A percentile compares a stretch with the other conserved stretches of the same genome.
These are phyloP conservation scores for Holacanthus passer DNA, from an alignment of 2,113 vertebrate genomes.

Conservation along the genomic window DNA sequence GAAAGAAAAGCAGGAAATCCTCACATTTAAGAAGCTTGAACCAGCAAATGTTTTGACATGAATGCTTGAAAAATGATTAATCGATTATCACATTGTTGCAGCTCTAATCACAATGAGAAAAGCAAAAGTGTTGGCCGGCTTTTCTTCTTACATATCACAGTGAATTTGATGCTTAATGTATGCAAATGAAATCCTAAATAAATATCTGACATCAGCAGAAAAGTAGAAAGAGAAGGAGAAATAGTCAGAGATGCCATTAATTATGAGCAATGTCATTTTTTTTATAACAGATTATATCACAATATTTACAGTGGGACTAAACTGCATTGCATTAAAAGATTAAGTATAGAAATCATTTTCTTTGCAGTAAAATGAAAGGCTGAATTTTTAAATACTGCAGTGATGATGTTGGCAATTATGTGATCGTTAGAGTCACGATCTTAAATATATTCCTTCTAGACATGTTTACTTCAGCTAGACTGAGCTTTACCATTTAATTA, in stretches of 20 bases:
- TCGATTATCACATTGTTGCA: too few species aligned
- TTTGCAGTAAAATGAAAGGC: not conserved
- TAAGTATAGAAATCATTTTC: not conserved
- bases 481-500: slow-evolving; percentile 67
- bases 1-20: too few species aligned
- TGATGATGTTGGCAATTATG: slow-evolving; percentile 5
- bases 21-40: too few species aligned
- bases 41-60: too few species aligned
- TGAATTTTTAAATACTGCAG: not conserved
- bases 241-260: not conserved
- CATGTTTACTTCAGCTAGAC: slow-evolving; percentile 73
- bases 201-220: not conserved
- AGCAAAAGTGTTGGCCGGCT: not conserved
- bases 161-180: not conserved
- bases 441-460: slow-evolving; percentile 63
- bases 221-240: not conserved
- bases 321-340: not conserved
- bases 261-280: not conserved
- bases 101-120: not conserved
- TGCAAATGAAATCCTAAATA: not conserved
- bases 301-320: not conserved
- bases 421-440: slow-evolving; percentile 14
- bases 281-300: not conserved
- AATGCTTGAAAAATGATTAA: too few species aligned
- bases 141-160: not conserved